Base-by-base conservation (phyloP, 2,113 vertebrate species). In the Odocoileus virginianus region DNA sequence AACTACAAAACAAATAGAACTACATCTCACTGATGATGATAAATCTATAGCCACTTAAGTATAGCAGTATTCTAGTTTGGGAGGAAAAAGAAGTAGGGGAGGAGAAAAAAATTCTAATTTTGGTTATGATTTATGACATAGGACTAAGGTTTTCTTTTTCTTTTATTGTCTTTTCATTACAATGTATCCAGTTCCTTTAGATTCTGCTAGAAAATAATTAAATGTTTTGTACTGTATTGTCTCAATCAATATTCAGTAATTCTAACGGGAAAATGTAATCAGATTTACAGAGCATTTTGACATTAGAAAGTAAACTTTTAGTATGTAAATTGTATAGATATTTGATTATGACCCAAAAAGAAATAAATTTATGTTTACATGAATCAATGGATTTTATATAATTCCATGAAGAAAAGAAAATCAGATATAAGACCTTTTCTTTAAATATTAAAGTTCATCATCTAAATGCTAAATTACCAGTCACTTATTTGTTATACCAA, bases 181-280 rank as follows among this genome's bases (percentile, higher is more conserved):
- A 64, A 3, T 47, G 16, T 52, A 11, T 71, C 97, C 10, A 8
- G 2, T 98, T 95, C 47, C 58, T 97, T 52, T 85, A 0, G 0
- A 21, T 60, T 96, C 74, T 89, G 15, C 92, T 94, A 81, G 81
- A 58, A 91, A 95, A 23, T 78, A 81, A 88, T 71, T 57, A 96
- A 94, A 95, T 84, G 3, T 30, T 86, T 94, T 30, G 45, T 82
- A 93, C 93, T 95, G 98, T 94, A 87, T 85, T 91, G 4, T 87
- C 8, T 90, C 43, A 25, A 94, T 58, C 3, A 95, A 47, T 90
- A 83, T 43, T 60, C 88, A 52, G 7, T 89, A 92, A 54, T 25
- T 90, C 17, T 91, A 43, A 90, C 1, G 58, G 12, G 57, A 58
- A 92, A 87, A 86, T 36, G 9, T 85, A 85, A 82, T 79, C 19